These are phyloP conservation scores for Coptodon rendalli DNA, from an alignment of 2,113 vertebrate genomes.

Conservation along the genomic window DNA sequence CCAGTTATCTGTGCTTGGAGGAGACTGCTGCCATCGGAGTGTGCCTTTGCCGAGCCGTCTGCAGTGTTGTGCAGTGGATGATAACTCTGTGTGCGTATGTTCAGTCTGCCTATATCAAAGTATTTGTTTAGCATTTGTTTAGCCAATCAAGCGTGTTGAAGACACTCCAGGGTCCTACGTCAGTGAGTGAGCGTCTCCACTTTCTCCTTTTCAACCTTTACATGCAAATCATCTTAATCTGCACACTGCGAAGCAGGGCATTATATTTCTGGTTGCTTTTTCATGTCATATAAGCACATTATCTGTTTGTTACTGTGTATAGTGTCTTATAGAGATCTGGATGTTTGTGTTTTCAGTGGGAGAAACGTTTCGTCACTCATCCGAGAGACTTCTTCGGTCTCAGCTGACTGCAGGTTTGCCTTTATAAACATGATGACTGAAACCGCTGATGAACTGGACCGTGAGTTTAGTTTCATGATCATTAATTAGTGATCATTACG, in stretches of 20 bases:
- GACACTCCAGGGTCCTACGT: background rate
- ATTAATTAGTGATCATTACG: background rate
- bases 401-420: background rate
- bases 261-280: background rate
- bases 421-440: background rate
- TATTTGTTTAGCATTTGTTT: background rate
- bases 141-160: fast-evolving
- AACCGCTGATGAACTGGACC: background rate
- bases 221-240: background rate
- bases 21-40: fast-evolving
- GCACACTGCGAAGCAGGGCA: fast-evolving
- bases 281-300: fast-evolving
- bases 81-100: background rate
- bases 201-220: background rate
- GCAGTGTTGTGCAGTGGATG: background rate
- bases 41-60: background rate
- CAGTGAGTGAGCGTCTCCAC: background rate
- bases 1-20: background rate
- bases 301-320: fast-evolving
- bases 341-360: background rate
- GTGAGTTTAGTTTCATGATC: background rate
- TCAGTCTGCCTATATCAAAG: fast-evolving
- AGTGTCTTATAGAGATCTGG: background rate
- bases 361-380: background rate
- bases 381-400: background rate